Conservation (phyloP, 1,140 invertebrate genomes). For the Bactericera cockerelli region DNA sequence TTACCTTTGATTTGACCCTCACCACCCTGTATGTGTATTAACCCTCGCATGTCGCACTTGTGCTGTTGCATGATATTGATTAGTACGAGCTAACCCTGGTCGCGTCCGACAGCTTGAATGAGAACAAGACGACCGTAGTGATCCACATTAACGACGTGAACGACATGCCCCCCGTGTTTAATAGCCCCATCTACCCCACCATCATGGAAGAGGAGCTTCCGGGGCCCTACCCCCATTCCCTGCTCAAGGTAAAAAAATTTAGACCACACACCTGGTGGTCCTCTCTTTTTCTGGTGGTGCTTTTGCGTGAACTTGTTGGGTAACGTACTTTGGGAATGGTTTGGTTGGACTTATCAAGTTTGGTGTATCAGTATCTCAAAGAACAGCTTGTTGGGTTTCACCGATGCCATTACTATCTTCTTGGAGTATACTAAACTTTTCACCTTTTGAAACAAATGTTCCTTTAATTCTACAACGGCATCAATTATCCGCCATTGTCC, state of each 20-base stretch:
- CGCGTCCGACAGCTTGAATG: constrained; percentile 69
- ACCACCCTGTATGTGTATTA: constrained; percentile 17
- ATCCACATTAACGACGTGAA: constrained; percentile 65
- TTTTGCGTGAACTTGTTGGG: not conserved
- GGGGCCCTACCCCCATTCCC: constrained; percentile 37
- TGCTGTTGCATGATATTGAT: constrained; percentile 18
- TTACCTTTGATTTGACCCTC: constrained; percentile 18
- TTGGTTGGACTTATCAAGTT: too few species aligned
- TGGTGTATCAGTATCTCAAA: too few species aligned
- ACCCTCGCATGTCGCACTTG: constrained; percentile 17
- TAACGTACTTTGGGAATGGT: not conserved
- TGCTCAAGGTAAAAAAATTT: constrained; percentile 39
- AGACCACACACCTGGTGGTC: not conserved
- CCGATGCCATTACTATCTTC: too few species aligned
- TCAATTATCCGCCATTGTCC: too few species aligned
- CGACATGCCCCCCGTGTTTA: constrained; percentile 64
- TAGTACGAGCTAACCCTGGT: constrained; percentile 75
- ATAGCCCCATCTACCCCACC: constrained; percentile 46
- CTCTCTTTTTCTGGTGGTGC: not conserved
- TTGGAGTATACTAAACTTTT: too few species aligned
- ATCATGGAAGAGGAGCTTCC: constrained; percentile 47
- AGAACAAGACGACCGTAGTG: constrained; percentile 60
- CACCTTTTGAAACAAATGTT: too few species aligned
- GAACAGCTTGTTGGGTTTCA: too few species aligned
- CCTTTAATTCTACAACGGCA: too few species aligned